phyloP scores from a whole-genome alignment of 2,888 invertebrate genomes.

The Cyrtodaria siliqua region DNA sequence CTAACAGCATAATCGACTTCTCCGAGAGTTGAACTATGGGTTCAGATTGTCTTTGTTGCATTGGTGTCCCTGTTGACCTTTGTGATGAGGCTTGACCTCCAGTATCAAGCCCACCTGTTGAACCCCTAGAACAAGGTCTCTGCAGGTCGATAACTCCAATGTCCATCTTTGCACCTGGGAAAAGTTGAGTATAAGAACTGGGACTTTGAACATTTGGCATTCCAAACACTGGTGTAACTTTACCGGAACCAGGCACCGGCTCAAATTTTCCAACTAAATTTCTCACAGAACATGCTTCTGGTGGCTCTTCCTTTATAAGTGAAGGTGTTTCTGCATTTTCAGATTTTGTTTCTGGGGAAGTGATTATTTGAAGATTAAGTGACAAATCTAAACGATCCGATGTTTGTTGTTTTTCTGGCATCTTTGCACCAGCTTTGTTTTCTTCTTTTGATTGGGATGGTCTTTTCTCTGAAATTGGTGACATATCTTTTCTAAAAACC shows the following conservation, averaged over 20 bases:
- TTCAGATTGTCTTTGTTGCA: conserved; percentile 46
- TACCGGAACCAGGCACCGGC: conserved; percentile 40
- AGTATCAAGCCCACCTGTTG: background rate
- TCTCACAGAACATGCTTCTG: conserved; percentile 57
- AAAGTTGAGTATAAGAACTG: conserved; percentile 8
- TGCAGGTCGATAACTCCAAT: conserved; percentile 5
- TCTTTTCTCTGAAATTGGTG: background rate
- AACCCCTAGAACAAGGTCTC: background rate
- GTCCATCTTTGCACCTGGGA: conserved; percentile 33
- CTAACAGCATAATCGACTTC: conserved; percentile 37
- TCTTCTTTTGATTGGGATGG: background rate
- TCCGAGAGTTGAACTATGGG: conserved; percentile 42
- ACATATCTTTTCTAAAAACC: conserved; percentile 11
- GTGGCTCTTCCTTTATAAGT: conserved; percentile 10
- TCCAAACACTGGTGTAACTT: conserved; percentile 32
- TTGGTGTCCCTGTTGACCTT: background rate
- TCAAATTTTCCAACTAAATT: conserved; percentile 74
- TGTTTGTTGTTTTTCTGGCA: too few species aligned
- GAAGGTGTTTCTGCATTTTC: background rate
- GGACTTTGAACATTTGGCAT: conserved; percentile 27
- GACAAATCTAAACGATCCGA: too few species aligned
- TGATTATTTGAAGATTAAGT: too few species aligned
- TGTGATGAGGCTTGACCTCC: background rate
- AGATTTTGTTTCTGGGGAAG: background rate
- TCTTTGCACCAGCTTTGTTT: too few species aligned